Base-by-base conservation (phyloP, 2,888 invertebrate species). In the Mythimna ferrago region DNA sequence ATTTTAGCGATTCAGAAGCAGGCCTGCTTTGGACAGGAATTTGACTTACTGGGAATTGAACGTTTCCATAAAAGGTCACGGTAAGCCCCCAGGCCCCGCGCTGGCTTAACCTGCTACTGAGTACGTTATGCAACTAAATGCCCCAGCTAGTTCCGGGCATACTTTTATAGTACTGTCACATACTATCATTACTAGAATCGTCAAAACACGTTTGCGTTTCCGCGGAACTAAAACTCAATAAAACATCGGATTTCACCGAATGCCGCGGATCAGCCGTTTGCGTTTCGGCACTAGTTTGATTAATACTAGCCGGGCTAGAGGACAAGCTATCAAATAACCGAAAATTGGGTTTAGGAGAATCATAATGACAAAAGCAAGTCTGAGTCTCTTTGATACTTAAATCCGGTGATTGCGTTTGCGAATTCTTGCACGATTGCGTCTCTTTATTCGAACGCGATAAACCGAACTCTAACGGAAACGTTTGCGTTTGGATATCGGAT, bases 401-500 rank as follows among this genome's bases (percentile, higher is more conserved):
- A 78, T 95, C 94, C 0, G 94, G 92, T 0, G 92, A 91, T 11
- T 93, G 91, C 0, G 92, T 93, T 48, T 92, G 90, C 0, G 92
- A 92, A 0, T 93, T 94, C 0, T 92, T 85, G 14, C 72, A 75
- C 0, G 66, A 77, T 9, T 86, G 87, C 0, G 95, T 96, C 26
- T 94, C 93, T 44, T 95, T 96, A 38, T 95, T 87, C 0, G 91
- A 93, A 0, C 92, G 84, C 54, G 91, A 93, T 9, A 93, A 71
- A 0, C 92, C 94, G 56, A 95, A 94, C 58, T 95, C 95, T 0
- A 93, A 2, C 0, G 95, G 94, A n/a, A 93, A 92, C 0, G 95
- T 96, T 57, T 96, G 96, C 0, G 96, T 96, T 72, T 96, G 95
- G 0, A 95, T 96, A 72, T 96, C 95, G 0, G 94, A 93, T 0